Evolutionary conservation across 2,888 invertebrate species (phyloP), one percentile per base, ranked within the genome.

Genomic region (Euplexia lucipara): DNA sequence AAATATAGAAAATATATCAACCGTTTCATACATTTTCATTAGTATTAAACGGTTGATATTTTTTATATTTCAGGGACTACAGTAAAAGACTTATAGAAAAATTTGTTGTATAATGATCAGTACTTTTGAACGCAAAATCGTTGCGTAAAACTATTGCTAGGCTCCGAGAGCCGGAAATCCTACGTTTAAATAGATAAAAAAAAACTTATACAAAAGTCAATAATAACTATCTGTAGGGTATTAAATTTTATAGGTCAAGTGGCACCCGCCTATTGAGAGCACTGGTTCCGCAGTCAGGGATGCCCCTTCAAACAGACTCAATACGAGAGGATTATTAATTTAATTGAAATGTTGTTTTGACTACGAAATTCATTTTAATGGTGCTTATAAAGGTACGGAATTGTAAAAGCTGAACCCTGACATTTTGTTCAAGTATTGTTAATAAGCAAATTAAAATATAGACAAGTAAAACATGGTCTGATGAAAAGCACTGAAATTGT

Each of bases 211-310:
- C 1, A 8, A 8, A 30, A n/a, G 5, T n/a, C 26, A 49, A 53
- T 58, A 62, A 51, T 18, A 54, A 75, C 37, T 62, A 61, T 68
- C 54, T 52, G 35, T 30, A 60, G 7, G n/a, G 37, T 35, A 58
- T 59, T 58, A 3, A 12, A 44, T 37, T 30, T 54, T 39, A 22
- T 57, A 59, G 77, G 72, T 66, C 72, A 62, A 59, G 61, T 53
- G 52, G 41, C 44, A 22, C 37, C 54, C 16, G 34, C 16, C 41
- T 57, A 18, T 42, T 30, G 30, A 57, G 48, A 34, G 45, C 56
- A 10, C 32, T 12, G 39, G 32, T 45, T 53, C 59, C 16, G 74
- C 39, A 73, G 18, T 41, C 47, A 62, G 42, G 62, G 62, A 41
- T 58, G 53, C 37, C 64, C 18, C 75, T 35, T 47, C 35, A 54